These are phyloP conservation scores for Etheostoma spectabile DNA, from an alignment of 2,113 vertebrate genomes.

Conservation along the genomic window DNA sequence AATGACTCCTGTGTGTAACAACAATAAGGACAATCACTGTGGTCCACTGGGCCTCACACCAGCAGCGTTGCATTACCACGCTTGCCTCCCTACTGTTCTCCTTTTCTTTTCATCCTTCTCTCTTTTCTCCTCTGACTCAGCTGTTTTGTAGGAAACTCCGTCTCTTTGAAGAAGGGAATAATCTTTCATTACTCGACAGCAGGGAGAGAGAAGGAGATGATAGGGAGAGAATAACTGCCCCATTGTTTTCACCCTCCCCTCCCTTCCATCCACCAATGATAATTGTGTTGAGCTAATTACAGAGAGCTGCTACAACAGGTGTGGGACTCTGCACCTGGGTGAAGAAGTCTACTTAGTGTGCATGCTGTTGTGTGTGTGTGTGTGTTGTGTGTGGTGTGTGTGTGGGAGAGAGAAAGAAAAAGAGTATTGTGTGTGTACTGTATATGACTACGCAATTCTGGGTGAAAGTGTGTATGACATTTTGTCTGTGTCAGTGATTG, in stretches of 20 bases:
- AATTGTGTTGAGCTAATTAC: constrained; percentile 81
- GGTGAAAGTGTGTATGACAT: constrained; percentile 74
- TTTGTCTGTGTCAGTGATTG: constrained; percentile 59
- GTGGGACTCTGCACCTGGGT: constrained; percentile 83
- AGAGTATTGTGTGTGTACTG: constrained; percentile 11
- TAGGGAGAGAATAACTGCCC: constrained; percentile 82
- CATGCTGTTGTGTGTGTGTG: constrained; percentile 27
- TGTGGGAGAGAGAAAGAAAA: neutral
- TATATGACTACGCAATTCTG: constrained; percentile 40
- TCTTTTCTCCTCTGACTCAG: constrained; percentile 85
- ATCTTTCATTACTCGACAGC: constrained; percentile 87
- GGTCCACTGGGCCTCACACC: constrained; percentile 76
- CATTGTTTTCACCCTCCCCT: constrained; percentile 79
- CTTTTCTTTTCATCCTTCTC: constrained; percentile 78
- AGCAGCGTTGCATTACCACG: constrained; percentile 67
- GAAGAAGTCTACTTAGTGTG: constrained; percentile 33
- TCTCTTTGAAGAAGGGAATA: constrained; percentile 85
- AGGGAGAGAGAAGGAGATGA: constrained; percentile 79
- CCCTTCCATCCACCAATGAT: constrained; percentile 67
- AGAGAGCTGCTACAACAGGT: constrained; percentile 84
- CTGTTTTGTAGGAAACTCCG: constrained; percentile 85
- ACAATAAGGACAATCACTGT: constrained; percentile 76
- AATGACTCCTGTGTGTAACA: constrained; percentile 69
- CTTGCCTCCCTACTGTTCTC: constrained; percentile 74
- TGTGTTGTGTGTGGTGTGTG: constrained; percentile 12